Evolutionary conservation across 1,140 invertebrate species (phyloP).

Genomic region (Kradibia gibbosae): DNA sequence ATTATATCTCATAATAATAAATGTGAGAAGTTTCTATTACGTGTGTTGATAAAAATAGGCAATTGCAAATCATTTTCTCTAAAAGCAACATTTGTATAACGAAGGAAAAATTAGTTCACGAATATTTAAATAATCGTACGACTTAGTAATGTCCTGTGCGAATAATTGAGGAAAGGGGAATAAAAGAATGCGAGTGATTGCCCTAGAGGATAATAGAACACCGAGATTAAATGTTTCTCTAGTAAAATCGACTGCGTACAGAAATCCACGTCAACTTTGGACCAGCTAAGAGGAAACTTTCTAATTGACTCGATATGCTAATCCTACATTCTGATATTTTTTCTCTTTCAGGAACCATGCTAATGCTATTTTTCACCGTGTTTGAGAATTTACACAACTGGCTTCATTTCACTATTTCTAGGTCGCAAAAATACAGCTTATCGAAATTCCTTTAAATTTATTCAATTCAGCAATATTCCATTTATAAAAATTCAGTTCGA

Average conservation of each 20-base stretch:
- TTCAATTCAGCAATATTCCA: too few relatives aligned
- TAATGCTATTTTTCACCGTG: neutral
- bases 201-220: slow-evolving; percentile 33
- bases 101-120: neutral
- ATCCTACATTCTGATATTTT: neutral
- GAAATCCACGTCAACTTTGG: neutral
- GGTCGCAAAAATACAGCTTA: too few relatives aligned
- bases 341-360: neutral
- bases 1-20: too few relatives aligned
- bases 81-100: neutral
- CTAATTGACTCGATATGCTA: neutral
- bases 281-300: slow-evolving; percentile 21
- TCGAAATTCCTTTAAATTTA: too few relatives aligned
- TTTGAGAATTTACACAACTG: neutral
- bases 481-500: too few relatives aligned
- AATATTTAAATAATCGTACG: slow-evolving; percentile 10
- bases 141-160: slow-evolving; percentile 27
- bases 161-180: slow-evolving; percentile 37
- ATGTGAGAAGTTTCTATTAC: too few relatives aligned
- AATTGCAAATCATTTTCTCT: neutral
- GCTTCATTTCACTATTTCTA: neutral
- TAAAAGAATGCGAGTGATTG: slow-evolving; percentile 28
- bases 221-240: slow-evolving; percentile 25
- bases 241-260: neutral
- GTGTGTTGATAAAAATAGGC: too few relatives aligned